Evolutionary conservation across 2,888 invertebrate genomes (phyloP).

Genomic region (Digitonthophagus gazella): DNA sequence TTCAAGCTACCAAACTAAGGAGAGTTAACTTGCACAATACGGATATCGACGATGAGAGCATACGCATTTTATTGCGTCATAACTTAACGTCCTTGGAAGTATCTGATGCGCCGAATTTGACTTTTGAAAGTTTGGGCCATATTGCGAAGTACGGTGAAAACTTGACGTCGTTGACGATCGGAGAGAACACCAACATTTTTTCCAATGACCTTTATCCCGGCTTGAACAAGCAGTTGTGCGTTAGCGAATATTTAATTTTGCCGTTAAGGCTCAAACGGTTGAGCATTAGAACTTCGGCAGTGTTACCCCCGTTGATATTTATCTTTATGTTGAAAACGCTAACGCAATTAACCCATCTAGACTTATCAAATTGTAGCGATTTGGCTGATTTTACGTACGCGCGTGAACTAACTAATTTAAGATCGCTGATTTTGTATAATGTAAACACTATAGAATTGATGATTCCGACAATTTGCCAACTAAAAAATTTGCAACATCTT

Average conservation of each 20-base stretch:
- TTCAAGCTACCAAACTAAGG: constrained; percentile 65
- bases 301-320: constrained; percentile 54
- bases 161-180: constrained; percentile 68
- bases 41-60: constrained; percentile 67
- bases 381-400: constrained; percentile 62
- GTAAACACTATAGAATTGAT: constrained; percentile 66
- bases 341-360: constrained; percentile 64
- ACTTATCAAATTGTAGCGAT: constrained; percentile 67
- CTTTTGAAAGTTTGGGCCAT: constrained; percentile 61
- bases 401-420: constrained; percentile 61
- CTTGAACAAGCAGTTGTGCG: constrained; percentile 29
- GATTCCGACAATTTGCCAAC: constrained; percentile 60
- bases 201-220: constrained; percentile 33
- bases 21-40: constrained; percentile 70
- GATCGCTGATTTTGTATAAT: constrained; percentile 77
- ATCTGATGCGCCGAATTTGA: constrained; percentile 69
- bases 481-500: constrained; percentile 65
- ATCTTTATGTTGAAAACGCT: constrained; percentile 60
- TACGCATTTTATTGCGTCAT: constrained; percentile 71
- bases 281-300: constrained; percentile 56
- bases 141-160: constrained; percentile 70
- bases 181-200: constrained; percentile 63
- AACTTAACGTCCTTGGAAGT: constrained; percentile 72
- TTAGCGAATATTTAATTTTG: constrained; percentile 56
- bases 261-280: constrained; percentile 62